Conservation (phyloP, 2,888 invertebrate species). For the Netelia fuscicornis region DNA sequence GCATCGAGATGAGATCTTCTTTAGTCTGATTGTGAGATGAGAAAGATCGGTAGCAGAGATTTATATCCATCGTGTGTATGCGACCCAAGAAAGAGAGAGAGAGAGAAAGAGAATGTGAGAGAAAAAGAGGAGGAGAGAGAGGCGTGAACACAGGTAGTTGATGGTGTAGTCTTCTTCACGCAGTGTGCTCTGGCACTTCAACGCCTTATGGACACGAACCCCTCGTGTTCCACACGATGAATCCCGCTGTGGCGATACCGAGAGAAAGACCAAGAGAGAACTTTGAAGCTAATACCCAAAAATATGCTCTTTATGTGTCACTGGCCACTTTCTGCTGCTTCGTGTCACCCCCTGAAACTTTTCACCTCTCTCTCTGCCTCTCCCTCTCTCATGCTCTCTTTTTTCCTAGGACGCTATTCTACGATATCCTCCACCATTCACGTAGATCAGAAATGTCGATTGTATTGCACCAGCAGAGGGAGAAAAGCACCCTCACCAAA, state of each 20-base stretch:
- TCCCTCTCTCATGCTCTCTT: slow-evolving; percentile 17
- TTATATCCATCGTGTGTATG: slow-evolving; percentile 45
- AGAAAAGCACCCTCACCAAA: background rate
- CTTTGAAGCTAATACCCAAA: slow-evolving; percentile 79
- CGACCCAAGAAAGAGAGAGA: background rate
- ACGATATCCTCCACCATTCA: slow-evolving; percentile 1
- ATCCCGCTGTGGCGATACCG: slow-evolving; percentile 63
- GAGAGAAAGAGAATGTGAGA: background rate
- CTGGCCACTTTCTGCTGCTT: slow-evolving; percentile 81
- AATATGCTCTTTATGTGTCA: slow-evolving; percentile 85
- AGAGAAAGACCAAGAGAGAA: slow-evolving; percentile 49
- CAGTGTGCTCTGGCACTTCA: slow-evolving; percentile 44
- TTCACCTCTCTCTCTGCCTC: background rate
- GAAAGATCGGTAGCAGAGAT: slow-evolving; percentile 75
- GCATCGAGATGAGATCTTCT: slow-evolving; percentile 50
- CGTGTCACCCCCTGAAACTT: slow-evolving; percentile 66
- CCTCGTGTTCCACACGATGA: slow-evolving; percentile 39
- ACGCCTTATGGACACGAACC: slow-evolving; percentile 13
- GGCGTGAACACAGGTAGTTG: slow-evolving; percentile 68
- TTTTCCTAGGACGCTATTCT: background rate
- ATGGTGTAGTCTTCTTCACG: slow-evolving; percentile 25
- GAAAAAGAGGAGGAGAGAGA: slow-evolving; percentile 12
- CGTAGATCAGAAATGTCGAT: slow-evolving; percentile 59
- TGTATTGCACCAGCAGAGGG: slow-evolving; percentile 54
- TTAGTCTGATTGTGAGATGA: background rate